A percentile compares a stretch with the other conserved stretches of the same genome.
phyloP scores from a whole-genome alignment of 1,140 invertebrate species.

The Cotesia glomerata region DNA sequence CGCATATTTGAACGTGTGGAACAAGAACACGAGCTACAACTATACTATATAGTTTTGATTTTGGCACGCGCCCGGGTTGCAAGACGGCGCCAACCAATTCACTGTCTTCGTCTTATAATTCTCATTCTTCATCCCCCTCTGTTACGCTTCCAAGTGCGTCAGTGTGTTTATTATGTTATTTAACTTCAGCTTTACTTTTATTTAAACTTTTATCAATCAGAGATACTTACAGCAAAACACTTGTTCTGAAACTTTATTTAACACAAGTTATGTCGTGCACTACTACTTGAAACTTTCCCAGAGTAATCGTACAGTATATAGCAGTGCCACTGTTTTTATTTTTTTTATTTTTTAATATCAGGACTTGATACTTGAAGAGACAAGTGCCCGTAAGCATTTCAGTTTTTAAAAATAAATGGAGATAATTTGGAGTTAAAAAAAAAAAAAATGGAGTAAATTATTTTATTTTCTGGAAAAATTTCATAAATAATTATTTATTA shows the following conservation, averaged over 20 bases:
- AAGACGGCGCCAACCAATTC: conserved; percentile 17
- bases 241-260: not conserved
- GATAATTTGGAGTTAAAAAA: too few relatives aligned
- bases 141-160: conserved; percentile 17
- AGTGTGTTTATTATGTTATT: not conserved
- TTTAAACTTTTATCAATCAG: not conserved
- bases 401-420: not conserved
- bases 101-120: not conserved
- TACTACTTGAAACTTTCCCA: not conserved
- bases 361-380: too few relatives aligned
- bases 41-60: not conserved
- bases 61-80: conserved; percentile 26
- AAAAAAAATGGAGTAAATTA: too few relatives aligned
- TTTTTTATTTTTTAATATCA: not conserved
- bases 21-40: not conserved
- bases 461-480: too few relatives aligned
- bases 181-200: not conserved
- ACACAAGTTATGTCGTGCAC: not conserved
- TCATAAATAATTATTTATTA: too few relatives aligned
- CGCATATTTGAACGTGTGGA: not conserved
- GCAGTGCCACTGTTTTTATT: not conserved
- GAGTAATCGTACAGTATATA: not conserved
- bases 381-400: too few relatives aligned
- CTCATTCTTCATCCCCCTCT: not conserved
- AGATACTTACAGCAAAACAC: too few relatives aligned